phyloP scores from a whole-genome alignment of 2,113 vertebrate genomes.

The Brevimyrus niger region DNA sequence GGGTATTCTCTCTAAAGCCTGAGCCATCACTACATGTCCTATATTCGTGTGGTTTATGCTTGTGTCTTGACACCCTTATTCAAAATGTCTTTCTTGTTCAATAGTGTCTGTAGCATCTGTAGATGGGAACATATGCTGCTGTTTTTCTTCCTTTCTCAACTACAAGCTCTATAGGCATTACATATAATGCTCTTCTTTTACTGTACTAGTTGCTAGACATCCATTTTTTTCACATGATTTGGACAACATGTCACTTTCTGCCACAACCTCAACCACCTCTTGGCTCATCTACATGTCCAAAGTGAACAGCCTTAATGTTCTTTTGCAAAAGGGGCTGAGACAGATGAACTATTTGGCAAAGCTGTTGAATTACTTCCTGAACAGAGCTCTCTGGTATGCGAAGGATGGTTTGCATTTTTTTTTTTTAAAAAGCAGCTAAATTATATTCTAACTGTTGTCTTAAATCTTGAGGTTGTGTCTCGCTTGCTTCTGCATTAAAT shows the following conservation, averaged over 20 bases:
- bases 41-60: background rate
- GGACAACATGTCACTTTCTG: background rate
- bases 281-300: too few species aligned
- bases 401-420: too few species aligned
- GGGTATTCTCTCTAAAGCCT: background rate
- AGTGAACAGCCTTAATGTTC: too few species aligned
- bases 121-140: background rate
- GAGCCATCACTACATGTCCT: background rate
- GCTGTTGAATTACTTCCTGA: too few species aligned
- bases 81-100: background rate
- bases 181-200: conserved; percentile 15
- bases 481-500: too few species aligned
- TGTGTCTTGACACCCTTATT: background rate
- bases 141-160: background rate
- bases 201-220: background rate
- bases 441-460: too few species aligned
- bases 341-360: too few species aligned
- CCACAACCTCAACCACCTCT: too few species aligned
- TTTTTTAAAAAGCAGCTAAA: too few species aligned
- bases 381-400: too few species aligned
- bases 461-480: too few species aligned
- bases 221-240: background rate
- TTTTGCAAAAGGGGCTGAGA: too few species aligned
- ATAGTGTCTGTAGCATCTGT: background rate
- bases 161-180: conserved; percentile 17